Conservation (phyloP, 2,113 vertebrate species). For the Orycteropus afer region DNA sequence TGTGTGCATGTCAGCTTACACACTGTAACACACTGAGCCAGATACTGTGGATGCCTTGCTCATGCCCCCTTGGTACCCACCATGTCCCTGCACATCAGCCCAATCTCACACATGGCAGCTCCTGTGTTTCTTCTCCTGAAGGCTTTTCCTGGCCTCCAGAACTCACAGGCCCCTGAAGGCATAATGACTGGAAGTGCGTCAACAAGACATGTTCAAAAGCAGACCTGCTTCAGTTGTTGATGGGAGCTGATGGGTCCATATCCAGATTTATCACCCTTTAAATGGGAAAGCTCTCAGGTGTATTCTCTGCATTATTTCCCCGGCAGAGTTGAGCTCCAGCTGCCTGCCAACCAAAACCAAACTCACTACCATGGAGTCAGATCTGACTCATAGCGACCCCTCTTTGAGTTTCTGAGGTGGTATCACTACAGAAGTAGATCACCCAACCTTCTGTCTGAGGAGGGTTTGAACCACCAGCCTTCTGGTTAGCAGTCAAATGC, state of each 20-base stretch:
- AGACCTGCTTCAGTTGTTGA: neutral
- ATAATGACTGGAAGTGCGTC: neutral
- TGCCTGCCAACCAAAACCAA: too few species aligned
- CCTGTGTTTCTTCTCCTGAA: neutral
- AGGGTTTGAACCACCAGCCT: too few species aligned
- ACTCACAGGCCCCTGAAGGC: neutral
- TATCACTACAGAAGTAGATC: too few species aligned
- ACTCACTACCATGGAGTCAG: too few species aligned
- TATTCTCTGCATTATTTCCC: neutral
- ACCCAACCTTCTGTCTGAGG: too few species aligned
- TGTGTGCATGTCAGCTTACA: neutral
- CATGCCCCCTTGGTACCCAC: neutral
- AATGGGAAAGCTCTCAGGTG: neutral
- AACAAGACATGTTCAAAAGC: neutral
- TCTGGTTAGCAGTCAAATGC: too few species aligned
- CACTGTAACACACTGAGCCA: neutral
- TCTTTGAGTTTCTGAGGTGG: too few species aligned
- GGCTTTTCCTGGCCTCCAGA: neutral
- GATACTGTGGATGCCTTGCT: neutral
- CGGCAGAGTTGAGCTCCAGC: neutral
- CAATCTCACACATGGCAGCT: neutral
- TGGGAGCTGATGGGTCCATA: neutral
- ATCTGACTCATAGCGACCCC: too few species aligned
- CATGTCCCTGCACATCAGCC: neutral
- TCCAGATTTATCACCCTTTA: neutral